Conservation (phyloP, 2,888 invertebrate species). For the Ectemnius continuus region DNA sequence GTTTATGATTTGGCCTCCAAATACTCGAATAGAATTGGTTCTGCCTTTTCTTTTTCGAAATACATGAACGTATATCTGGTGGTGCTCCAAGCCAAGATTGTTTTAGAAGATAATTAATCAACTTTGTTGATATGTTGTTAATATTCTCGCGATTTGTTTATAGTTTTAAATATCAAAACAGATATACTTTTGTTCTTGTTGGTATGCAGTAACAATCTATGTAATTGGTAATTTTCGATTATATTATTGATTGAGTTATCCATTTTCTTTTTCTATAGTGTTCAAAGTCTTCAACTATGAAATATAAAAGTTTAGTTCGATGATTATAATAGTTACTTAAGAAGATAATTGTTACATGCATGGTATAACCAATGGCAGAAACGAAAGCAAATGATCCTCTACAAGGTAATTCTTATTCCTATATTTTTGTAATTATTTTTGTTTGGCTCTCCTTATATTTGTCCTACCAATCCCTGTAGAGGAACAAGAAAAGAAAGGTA, state of each 20-base stretch:
- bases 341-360: slow-evolving; percentile 21
- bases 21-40: too few relatives aligned
- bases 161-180: too few relatives aligned
- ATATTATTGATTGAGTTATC: not conserved
- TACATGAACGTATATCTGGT: too few relatives aligned
- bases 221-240: too few relatives aligned
- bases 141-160: too few relatives aligned
- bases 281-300: slow-evolving; percentile 29
- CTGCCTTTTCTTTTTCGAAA: too few relatives aligned
- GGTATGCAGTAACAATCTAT: too few relatives aligned
- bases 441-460: not conserved
- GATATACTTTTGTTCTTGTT: too few relatives aligned
- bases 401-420: slow-evolving; percentile 29
- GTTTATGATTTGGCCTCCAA: too few relatives aligned
- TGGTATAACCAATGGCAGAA: slow-evolving; percentile 41
- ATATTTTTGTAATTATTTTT: not conserved
- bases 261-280: slow-evolving; percentile 36
- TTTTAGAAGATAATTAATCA: too few relatives aligned
- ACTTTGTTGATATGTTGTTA: too few relatives aligned
- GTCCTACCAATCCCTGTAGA: slow-evolving; percentile 15
- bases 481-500: slow-evolving; percentile 28
- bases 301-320: slow-evolving; percentile 25
- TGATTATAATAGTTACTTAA: slow-evolving; percentile 25
- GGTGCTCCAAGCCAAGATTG: too few relatives aligned
- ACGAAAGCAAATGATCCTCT: slow-evolving; percentile 22